phyloP scores from a whole-genome alignment of 2,113 vertebrate genomes.

The Seriola aureovittata region DNA sequence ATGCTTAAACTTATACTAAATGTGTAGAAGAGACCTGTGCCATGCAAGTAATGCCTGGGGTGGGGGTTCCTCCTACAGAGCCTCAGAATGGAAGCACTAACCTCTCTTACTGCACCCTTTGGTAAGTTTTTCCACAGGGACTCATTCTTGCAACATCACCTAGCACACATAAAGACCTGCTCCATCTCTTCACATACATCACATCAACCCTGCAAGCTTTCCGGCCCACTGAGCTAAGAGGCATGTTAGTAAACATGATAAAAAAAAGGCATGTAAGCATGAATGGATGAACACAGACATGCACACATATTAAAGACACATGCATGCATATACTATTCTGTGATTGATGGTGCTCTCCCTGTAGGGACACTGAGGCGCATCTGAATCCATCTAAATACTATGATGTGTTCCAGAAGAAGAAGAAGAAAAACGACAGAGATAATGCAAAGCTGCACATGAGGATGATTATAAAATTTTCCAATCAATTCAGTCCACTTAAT shows the following conservation, averaged over 20 bases:
- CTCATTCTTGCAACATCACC: constrained; percentile 55
- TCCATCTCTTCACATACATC: constrained; percentile 50
- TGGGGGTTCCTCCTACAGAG: background rate
- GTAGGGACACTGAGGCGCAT: background rate
- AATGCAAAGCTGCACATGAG: background rate
- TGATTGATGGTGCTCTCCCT: constrained; percentile 24
- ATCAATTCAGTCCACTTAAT: constrained; percentile 10
- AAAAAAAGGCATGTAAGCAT: constrained; percentile 4
- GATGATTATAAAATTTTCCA: background rate
- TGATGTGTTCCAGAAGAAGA: background rate
- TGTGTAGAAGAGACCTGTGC: background rate
- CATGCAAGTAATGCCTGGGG: background rate
- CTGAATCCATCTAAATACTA: background rate
- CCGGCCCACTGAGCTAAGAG: constrained; percentile 53
- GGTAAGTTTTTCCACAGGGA: constrained; percentile 32
- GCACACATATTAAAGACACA: constrained; percentile 15
- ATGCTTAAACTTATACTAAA: background rate
- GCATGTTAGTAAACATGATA: constrained; percentile 43
- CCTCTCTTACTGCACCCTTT: background rate
- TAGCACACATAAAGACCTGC: constrained; percentile 52
- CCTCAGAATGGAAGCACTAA: background rate
- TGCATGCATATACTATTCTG: too few species aligned
- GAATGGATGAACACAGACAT: constrained; percentile 7
- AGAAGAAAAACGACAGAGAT: background rate
- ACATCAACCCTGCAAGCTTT: constrained; percentile 44